Base-by-base conservation (phyloP, 2,113 vertebrate species). In the Corvus hawaiiensis region DNA sequence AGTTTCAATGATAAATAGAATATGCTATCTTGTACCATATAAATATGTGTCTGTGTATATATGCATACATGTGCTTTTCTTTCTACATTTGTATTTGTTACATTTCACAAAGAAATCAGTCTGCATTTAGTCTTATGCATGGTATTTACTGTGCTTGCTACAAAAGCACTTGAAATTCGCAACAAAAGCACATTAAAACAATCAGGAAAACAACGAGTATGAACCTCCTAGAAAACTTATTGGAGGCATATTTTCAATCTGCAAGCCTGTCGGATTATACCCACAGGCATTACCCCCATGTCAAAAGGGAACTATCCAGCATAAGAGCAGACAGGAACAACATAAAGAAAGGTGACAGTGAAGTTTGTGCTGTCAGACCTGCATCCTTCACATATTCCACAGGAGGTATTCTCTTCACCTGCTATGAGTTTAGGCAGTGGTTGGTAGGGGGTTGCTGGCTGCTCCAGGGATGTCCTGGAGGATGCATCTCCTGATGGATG, bases 371-470 rank as follows among this genome's bases (percentile, higher is more conserved):
- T 64, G 61, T 90, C 59, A 84, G 51, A 24, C 51, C 52, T 73
- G 37, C 15, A 27, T 76, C 90, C 89, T 80, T 83, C 49, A 37
- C 7, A 3, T 79, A 75, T 84, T 93, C n/a, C 68, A 94, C 82
- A 63, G 77, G 61, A 95, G 72, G 78, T 78, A 58, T 68, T 82
- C 63, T 95, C 51, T 64, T 96, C 94, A 90, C 94, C 85, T 90
- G 72, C 46, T 93, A 4, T 61, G 51, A 68, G 67, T 85, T 94
- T 84, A 77, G 64, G 46, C 49, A 86, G 43, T 28, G 32, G 21
- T 92, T 10, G 4, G 76, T 78, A 93, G 83, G 79, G 30, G 21
- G 5, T 48, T 77, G 37, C 30, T 90, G 58, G 52, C 56, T 93
- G 49, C 93, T 96, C 18, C 35, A 87, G 55, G 83, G 54, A 58